A percentile compares a stretch with the other conserved stretches of the same genome.
Evolutionary conservation across 2,888 invertebrate species (phyloP).

Genomic region (Eupithecia subumbrata): DNA sequence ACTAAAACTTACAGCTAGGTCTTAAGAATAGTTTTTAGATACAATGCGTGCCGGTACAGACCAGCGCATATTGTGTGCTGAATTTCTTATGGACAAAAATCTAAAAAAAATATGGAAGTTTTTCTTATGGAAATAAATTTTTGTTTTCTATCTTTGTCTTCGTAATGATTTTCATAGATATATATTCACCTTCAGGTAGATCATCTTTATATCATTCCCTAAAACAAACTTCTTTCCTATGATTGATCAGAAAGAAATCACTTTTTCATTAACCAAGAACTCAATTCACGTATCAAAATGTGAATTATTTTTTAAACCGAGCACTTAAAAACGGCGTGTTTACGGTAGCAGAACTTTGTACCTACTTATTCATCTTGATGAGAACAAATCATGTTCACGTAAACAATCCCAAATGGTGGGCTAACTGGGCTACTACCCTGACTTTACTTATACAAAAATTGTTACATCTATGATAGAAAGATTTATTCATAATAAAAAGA

Average conservation of each 20-base stretch:
- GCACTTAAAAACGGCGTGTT: background rate
- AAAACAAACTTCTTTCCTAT: background rate
- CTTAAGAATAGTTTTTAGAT: too few relatives aligned
- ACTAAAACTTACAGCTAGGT: too few relatives aligned
- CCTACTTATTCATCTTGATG: slow-evolving; percentile 50
- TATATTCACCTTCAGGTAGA: background rate
- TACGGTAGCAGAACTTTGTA: slow-evolving; percentile 39
- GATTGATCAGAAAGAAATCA: background rate
- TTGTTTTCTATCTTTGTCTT: background rate
- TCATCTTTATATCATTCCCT: background rate
- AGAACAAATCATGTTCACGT: slow-evolving; percentile 54
- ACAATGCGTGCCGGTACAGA: too few relatives aligned
- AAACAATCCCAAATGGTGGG: slow-evolving; percentile 48
- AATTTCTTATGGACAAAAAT: too few relatives aligned
- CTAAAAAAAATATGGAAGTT: too few relatives aligned
- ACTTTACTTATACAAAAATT: slow-evolving; percentile 2
- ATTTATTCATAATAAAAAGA: too few relatives aligned
- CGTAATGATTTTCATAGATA: background rate
- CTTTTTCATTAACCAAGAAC: background rate
- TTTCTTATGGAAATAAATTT: too few relatives aligned
- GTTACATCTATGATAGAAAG: too few relatives aligned
- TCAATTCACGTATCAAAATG: background rate
- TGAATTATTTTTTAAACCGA: background rate
- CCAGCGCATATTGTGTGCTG: too few relatives aligned
- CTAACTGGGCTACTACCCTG: slow-evolving; percentile 17